Evolutionary conservation across 2,113 vertebrate genomes (phyloP).

Genomic region (Elgaria multicarinata): DNA sequence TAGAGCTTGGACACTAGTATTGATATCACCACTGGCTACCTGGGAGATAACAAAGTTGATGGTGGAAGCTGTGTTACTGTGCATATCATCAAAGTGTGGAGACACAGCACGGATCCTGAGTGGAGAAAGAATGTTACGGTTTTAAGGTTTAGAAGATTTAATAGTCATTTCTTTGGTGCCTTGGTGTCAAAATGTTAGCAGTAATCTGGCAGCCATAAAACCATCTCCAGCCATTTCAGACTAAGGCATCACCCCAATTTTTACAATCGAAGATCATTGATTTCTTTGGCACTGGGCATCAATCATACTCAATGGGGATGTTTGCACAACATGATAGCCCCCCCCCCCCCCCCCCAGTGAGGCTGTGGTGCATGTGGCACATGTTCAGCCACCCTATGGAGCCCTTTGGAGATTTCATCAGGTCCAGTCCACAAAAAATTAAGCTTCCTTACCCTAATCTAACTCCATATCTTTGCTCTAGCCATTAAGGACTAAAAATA

Average conservation of each 20-base stretch:
- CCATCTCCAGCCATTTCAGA: not conserved
- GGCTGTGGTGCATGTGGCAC: no score
- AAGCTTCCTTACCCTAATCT: not conserved
- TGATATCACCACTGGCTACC: slow-evolving; percentile 96
- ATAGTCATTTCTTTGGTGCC: not conserved
- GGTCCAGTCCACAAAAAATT: not conserved
- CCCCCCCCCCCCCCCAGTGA: no score
- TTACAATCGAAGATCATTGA: not conserved
- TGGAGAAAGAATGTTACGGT: slow-evolving; percentile 48
- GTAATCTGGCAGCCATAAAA: not conserved
- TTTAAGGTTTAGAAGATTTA: not conserved
- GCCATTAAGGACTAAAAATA: not conserved
- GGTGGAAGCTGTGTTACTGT: slow-evolving; percentile 96
- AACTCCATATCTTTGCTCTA: not conserved
- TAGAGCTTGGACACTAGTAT: slow-evolving; percentile 94
- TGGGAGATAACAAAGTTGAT: slow-evolving; percentile 99
- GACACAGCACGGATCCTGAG: slow-evolving; percentile 90
- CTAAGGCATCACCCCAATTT: not conserved
- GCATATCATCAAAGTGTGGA: slow-evolving; percentile 95
- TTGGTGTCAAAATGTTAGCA: not conserved
- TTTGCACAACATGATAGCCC: no score
- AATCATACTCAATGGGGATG: no score
- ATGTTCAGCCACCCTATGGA: not conserved
- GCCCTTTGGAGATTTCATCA: not conserved
- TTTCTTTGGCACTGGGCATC: not conserved